phyloP scores from a whole-genome alignment of 2,113 vertebrate species.

The Dermatemys mawii region DNA sequence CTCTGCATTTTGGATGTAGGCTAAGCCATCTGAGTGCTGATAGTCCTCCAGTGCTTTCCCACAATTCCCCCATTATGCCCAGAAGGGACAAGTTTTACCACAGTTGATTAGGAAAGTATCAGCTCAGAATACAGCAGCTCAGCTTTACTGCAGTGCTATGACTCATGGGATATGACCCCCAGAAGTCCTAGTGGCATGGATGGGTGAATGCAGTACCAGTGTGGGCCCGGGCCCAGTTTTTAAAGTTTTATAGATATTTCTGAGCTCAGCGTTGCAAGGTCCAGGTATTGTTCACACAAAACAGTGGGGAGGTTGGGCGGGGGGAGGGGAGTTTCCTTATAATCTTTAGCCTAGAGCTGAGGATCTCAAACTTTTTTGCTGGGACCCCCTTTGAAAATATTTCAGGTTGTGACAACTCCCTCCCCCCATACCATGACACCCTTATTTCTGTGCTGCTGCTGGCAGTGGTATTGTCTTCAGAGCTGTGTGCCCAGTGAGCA shows the following conservation, averaged over 20 bases:
- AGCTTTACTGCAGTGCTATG: neutral
- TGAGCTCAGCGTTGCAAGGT: neutral
- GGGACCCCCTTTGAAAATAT: no score
- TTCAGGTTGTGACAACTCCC: no score
- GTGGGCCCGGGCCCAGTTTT: neutral
- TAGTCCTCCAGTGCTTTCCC: neutral
- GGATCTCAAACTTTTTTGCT: no score
- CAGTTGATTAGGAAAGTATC: neutral
- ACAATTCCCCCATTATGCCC: neutral
- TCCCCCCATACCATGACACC: no score
- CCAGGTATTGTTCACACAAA: neutral
- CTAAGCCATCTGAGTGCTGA: neutral
- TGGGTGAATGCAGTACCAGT: neutral
- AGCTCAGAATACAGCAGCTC: neutral
- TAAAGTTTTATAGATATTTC: neutral
- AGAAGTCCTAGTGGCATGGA: neutral
- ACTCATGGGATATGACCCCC: neutral
- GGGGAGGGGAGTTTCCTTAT: neutral
- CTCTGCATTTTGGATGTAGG: neutral
- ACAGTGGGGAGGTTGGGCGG: neutral
- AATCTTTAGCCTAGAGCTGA: neutral
- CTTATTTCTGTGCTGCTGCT: no score
- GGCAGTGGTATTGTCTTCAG: no score
- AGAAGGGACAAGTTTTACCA: neutral
- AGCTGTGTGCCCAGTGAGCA: no score